Evolutionary conservation across 2,113 vertebrate genomes (phyloP).

Genomic region (Rafetus swinhoei): DNA sequence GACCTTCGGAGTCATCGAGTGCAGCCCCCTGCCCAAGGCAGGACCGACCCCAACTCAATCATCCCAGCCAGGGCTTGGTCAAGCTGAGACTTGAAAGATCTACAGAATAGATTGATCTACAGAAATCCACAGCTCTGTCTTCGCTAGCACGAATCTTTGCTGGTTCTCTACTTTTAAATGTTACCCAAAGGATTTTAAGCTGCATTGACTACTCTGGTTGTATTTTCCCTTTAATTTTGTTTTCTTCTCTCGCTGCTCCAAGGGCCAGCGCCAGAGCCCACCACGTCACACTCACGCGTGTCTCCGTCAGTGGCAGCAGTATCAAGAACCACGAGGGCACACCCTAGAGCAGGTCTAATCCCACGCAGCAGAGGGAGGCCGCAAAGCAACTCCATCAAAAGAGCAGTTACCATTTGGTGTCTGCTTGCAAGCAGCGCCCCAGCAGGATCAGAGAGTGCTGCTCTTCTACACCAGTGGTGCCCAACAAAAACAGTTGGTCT

Average conservation of each 20-base stretch:
- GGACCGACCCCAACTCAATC: too few relatives aligned
- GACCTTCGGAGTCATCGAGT: too few relatives aligned
- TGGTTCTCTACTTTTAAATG: not conserved
- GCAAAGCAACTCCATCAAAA: accelerated
- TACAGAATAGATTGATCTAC: not conserved
- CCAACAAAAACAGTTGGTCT: not conserved
- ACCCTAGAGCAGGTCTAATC: not conserved
- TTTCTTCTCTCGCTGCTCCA: not conserved
- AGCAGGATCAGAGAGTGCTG: not conserved
- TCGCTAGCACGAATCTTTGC: not conserved
- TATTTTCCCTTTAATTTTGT: slow-evolving; percentile 24
- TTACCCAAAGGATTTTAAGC: not conserved
- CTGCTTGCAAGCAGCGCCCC: not conserved
- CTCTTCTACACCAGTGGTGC: not conserved
- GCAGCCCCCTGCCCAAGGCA: too few relatives aligned
- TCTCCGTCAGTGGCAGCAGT: not conserved
- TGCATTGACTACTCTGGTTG: not conserved
- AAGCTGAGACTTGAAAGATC: too few relatives aligned
- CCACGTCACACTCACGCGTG: not conserved
- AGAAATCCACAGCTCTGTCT: accelerated
- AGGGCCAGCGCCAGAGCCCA: not conserved
- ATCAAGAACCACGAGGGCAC: not conserved
- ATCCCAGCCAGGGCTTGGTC: too few relatives aligned
- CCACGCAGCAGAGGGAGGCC: not conserved
- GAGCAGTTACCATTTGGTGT: not conserved